Evolutionary conservation across 2,113 vertebrate species (phyloP).

Genomic region (Loxodonta africana): DNA sequence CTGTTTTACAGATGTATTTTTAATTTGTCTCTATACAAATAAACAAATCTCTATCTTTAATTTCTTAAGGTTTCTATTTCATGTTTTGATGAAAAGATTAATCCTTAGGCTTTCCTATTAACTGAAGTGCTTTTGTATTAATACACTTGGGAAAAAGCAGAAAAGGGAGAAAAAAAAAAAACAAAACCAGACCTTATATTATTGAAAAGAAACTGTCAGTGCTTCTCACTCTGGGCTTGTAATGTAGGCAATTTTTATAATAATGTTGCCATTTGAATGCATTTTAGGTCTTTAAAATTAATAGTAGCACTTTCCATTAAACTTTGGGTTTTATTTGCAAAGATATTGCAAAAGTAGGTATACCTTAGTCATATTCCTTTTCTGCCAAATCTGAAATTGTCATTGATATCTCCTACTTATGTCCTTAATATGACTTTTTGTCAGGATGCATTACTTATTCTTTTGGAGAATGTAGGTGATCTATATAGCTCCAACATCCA

Average conservation of each 20-base stretch:
- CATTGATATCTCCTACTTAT: not conserved
- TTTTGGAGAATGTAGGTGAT: not conserved
- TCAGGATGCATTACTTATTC: not conserved
- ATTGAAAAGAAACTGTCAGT: not conserved
- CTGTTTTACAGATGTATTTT: slow-evolving; percentile 76
- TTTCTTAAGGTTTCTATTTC: slow-evolving; percentile 57
- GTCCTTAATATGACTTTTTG: not conserved
- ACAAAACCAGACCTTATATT: not conserved
- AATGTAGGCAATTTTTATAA: not conserved
- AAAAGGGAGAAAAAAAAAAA: not conserved
- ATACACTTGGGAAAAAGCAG: not conserved
- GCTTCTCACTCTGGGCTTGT: not conserved
- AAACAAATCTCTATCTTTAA: slow-evolving; percentile 59
- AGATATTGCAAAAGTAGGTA: not conserved
- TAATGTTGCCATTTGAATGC: slow-evolving; percentile 22
- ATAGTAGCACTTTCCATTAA: not conserved
- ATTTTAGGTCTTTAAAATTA: slow-evolving; percentile 53
- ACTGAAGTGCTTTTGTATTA: slow-evolving; percentile 59
- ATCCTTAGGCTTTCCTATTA: slow-evolving; percentile 55
- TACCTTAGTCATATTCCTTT: slow-evolving; percentile 41
- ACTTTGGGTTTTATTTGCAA: slow-evolving; percentile 39
- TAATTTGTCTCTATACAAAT: slow-evolving; percentile 75
- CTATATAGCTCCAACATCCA: no score
- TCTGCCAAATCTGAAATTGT: slow-evolving; percentile 36
- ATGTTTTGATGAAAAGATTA: slow-evolving; percentile 59